Evolutionary conservation across 1,140 invertebrate genomes (phyloP), one percentile per base, ranked within the genome.

Genomic region (Hesperophylax magnus): DNA sequence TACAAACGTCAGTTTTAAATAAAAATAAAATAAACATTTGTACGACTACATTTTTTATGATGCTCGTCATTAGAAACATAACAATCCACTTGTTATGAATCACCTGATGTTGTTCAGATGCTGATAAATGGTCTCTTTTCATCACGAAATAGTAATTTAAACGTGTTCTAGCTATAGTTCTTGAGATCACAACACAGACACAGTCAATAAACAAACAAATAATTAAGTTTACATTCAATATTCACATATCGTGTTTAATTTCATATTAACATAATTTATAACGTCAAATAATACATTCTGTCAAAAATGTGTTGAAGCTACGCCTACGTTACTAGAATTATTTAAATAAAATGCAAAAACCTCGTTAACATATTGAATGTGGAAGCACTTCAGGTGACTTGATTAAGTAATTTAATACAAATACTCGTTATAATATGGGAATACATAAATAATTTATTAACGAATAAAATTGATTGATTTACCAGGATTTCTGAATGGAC

Each of bases 211-310:
- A 72, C 56, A 76, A 75, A 75, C 72, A 75, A 75, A 75, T 34
- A 60, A 9, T 31, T 8, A 75, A 61, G n/a, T 61, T 76, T 34
- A 39, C 72, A 76, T 76, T 76, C 53, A 76, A 76, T 76, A 76
- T 76, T 76, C 72, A 76, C 61, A 34, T 24, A 34, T 61, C 72
- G 53, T 78, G 56, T 78, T 71, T 56, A 47, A 78, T 27, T 67
- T 78, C 65, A n/a, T 63, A 80, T 80, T 80, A 80, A 65, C 78
- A 80, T 80, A 80, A 75, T 80, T 80, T 80, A 80, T 65, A 80
- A 67, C 56, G 65, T 75, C 78, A 80, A 80, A 80, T 75, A 75
- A 80, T 76, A 71, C 72, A 80, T 75, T 80, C 69, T 74, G 53
- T 80, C 78, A 80, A 75, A 80, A 75, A 80, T 80, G 78, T 80